These are phyloP conservation scores for Galerucella pusilla DNA, from an alignment of 2,888 invertebrate species.

Conservation along the genomic window DNA sequence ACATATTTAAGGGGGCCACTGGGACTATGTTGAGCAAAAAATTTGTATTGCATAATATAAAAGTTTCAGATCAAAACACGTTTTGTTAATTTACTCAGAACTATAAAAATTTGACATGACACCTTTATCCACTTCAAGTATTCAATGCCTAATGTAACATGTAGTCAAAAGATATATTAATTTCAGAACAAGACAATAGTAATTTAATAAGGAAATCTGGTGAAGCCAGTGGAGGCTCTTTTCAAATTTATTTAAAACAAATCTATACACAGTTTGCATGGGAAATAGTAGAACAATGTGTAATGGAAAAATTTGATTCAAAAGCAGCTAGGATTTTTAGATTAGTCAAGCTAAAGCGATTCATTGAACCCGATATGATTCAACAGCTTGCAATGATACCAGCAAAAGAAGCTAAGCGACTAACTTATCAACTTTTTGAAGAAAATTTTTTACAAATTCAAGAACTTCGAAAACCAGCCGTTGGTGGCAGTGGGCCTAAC, in stretches of 20 bases:
- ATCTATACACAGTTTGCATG: slow-evolving; percentile 80
- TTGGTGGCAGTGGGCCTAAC: slow-evolving; percentile 70
- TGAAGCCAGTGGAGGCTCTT: slow-evolving; percentile 87
- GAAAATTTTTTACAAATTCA: slow-evolving; percentile 78
- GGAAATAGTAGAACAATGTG: slow-evolving; percentile 80
- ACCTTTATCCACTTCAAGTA: too few species aligned
- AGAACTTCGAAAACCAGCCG: slow-evolving; percentile 68
- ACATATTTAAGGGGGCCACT: too few species aligned
- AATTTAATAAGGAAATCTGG: slow-evolving; percentile 81
- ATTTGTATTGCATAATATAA: too few species aligned
- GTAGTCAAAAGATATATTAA: slow-evolving; percentile 2
- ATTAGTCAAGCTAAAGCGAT: slow-evolving; percentile 81
- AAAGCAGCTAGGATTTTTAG: slow-evolving; percentile 90
- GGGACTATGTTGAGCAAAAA: too few species aligned
- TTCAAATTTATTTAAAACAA: slow-evolving; percentile 77
- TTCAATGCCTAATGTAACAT: not conserved
- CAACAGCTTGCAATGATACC: slow-evolving; percentile 94
- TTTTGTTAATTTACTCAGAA: too few species aligned
- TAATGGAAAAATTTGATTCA: slow-evolving; percentile 86
- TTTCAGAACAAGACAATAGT: slow-evolving; percentile 79
- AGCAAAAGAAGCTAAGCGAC: slow-evolving; percentile 90
- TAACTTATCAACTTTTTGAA: slow-evolving; percentile 86
- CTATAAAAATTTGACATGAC: too few species aligned
- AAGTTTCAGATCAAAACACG: too few species aligned
- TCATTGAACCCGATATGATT: slow-evolving; percentile 91